These are phyloP conservation scores for Thereva unica DNA, from an alignment of 2,888 invertebrate genomes.

Conservation along the genomic window DNA sequence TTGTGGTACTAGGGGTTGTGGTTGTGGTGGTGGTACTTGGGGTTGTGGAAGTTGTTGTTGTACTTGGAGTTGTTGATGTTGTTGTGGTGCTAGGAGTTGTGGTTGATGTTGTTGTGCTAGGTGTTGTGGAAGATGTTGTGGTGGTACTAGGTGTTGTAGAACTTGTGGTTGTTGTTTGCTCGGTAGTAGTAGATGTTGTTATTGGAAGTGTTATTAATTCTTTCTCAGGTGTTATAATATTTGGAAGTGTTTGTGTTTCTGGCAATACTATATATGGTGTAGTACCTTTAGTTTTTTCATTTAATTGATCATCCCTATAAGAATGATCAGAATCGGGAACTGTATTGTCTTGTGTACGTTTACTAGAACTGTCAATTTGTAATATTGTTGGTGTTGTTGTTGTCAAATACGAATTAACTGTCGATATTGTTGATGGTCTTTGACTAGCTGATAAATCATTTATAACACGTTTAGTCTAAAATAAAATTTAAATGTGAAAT, in stretches of 20 bases:
- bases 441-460: not conserved
- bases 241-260: constrained; percentile 31
- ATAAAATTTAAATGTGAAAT: not conserved
- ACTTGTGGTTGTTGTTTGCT: not conserved
- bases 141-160: constrained; percentile 37
- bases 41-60: constrained; percentile 33
- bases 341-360: constrained; percentile 40
- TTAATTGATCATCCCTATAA: constrained; percentile 20
- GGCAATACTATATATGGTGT: constrained; percentile 37
- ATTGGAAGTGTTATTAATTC: constrained; percentile 2
- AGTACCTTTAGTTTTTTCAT: constrained; percentile 32
- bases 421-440: constrained; percentile 15
- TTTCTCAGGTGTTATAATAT: not conserved
- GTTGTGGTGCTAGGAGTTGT: constrained; percentile 29
- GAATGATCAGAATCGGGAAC: constrained; percentile 40
- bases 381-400: constrained; percentile 49
- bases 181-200: constrained; percentile 7
- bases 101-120: constrained; percentile 38
- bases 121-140: constrained; percentile 26
- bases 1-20: constrained; percentile 41
- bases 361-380: constrained; percentile 29
- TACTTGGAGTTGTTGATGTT: constrained; percentile 38
- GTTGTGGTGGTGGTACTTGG: constrained; percentile 37
- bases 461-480: constrained; percentile 20
- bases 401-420: constrained; percentile 48